Percentiles rank a stretch among this genome's conserved stretches.
Evolutionary conservation across 2,797 vertebrate species (phyloP).

Genomic region (Argentina silus): DNA sequence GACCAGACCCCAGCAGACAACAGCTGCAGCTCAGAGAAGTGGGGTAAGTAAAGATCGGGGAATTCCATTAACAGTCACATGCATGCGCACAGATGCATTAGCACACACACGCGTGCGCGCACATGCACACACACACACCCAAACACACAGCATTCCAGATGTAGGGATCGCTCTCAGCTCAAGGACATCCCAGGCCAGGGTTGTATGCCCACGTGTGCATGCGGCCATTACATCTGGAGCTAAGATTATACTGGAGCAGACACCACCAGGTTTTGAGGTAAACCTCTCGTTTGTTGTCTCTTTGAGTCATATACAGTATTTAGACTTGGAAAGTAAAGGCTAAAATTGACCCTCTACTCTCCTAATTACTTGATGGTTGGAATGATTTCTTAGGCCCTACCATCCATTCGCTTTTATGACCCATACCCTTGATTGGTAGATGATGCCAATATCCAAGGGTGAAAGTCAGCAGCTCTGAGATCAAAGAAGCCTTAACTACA

Average conservation of each 20-base stretch:
- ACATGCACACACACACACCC: neutral
- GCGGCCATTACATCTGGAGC: constrained; percentile 23
- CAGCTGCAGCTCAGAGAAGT: constrained; percentile 46
- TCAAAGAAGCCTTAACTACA: neutral
- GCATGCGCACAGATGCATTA: constrained; percentile 19
- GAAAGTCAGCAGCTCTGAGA: neutral
- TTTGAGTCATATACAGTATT: constrained; percentile 16
- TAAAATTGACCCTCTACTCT: neutral
- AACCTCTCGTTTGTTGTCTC: constrained; percentile 17
- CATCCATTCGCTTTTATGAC: neutral
- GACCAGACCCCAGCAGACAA: constrained; percentile 30
- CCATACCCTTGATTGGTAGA: neutral
- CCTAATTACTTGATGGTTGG: neutral
- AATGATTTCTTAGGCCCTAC: neutral
- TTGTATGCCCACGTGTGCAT: constrained; percentile 19
- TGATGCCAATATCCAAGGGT: neutral
- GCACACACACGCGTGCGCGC: constrained; percentile 8
- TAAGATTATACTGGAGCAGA: neutral
- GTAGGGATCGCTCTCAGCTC: constrained; percentile 10
- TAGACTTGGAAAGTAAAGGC: neutral
- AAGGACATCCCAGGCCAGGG: constrained; percentile 32
- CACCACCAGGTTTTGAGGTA: constrained; percentile 1
- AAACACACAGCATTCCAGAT: neutral
- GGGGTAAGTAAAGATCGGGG: constrained; percentile 30
- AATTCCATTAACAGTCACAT: constrained; percentile 44